Base-by-base conservation (phyloP, 2,888 invertebrate species). In the Therioaphis trifolii region DNA sequence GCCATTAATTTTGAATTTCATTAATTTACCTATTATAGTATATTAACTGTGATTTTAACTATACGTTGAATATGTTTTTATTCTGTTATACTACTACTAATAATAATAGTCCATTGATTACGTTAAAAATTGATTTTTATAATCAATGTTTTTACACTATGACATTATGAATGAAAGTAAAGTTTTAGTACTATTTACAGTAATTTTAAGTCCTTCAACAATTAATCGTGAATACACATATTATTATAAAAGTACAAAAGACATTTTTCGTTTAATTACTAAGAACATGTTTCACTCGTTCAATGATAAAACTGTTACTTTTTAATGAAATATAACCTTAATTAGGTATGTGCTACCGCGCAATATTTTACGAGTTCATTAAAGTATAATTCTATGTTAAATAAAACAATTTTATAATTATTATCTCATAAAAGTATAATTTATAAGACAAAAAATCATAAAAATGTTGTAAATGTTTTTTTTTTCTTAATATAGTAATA, bases 231-330 rank as follows among this genome's bases (percentile, higher is more conserved):
- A 40, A 55, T 61, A 61, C 40, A 21, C 5, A 43, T 21, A 46
- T 58, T 46, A 63, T 46, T n/a, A 46, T n/a, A 78, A 52, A 68
- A 78, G 18, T 35, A 78, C 68, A 78, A 76, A 76, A 78, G 78
- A 68, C 78, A 78, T 68, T 52, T 76, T 78, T 78, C 24, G 29
- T 9, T 35, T 78, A 78, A 68, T 78, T 78, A 66, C 21, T n/a
- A 18, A 78, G 52, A 78, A 78, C 68, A n/a, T 66, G 78, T 68
- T 68, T 52, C 27, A 75, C 52, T 68, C 40, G 49, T 78, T 78
- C 78, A 78, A 78, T 78, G 78, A 78, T 78, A 78, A 66, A 78
- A 68, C 78, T 78, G 66, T 78, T 78, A 78, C 78, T 78, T 68
- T 78, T 78, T 68, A 78, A 78, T 49, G 24, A 68, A 66, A 68